phyloP scores from a whole-genome alignment of 1,140 invertebrate species.

The Bombus confusus region DNA sequence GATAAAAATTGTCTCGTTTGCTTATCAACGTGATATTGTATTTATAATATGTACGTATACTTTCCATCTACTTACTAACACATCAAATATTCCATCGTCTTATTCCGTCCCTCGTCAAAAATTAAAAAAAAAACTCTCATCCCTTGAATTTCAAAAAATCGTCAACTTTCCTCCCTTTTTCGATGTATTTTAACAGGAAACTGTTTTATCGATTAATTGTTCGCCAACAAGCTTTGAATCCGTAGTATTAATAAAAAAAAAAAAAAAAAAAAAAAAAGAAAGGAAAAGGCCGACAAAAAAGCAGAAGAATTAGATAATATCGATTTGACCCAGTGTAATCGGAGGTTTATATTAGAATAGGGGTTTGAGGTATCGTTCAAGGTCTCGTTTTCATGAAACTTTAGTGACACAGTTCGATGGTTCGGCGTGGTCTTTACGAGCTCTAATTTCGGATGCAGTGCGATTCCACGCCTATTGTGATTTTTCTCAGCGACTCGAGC shows the following conservation, averaged over 20 bases:
- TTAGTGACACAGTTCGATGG: neutral
- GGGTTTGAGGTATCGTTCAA: neutral
- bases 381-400: neutral
- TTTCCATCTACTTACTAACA: no score
- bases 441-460: neutral
- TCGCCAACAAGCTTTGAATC: neutral
- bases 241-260: neutral
- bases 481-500: neutral
- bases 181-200: neutral
- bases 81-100: no score
- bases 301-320: neutral
- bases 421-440: neutral
- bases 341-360: neutral
- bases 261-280: neutral
- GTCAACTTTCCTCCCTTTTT: no score
- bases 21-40: no score
- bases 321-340: conserved; percentile 5
- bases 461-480: neutral
- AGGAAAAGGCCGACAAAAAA: neutral
- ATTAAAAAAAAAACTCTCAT: no score
- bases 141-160: no score
- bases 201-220: neutral
- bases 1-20: no score
- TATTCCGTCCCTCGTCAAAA: no score
- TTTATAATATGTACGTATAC: no score